Percentiles rank a stretch among this genome's conserved stretches.
Conservation (phyloP, 2,113 vertebrate species). For the Barnardius zonarius region DNA sequence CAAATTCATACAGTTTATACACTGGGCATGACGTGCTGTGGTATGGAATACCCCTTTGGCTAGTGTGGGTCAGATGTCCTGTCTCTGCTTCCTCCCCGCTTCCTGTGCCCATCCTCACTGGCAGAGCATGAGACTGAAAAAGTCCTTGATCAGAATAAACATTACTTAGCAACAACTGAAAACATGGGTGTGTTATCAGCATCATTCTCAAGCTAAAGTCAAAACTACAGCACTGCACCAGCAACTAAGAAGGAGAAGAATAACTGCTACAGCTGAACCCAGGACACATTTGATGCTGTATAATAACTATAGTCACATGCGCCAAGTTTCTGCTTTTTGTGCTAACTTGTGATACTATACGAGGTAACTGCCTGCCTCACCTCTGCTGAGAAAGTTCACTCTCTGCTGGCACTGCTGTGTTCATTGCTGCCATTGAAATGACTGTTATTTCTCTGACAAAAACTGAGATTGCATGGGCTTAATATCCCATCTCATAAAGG, state of each 20-base stretch:
- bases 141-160: background rate
- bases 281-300: background rate
- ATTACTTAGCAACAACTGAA: background rate
- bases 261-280: background rate
- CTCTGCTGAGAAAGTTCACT: background rate
- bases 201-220: background rate
- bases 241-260: background rate
- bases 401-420: background rate
- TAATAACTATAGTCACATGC: rapidly evolving
- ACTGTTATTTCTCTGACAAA: slow-evolving; percentile 12
- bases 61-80: background rate
- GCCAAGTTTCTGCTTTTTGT: background rate
- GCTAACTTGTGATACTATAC: background rate
- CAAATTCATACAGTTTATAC: background rate
- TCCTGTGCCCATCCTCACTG: background rate
- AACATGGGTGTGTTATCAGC: background rate
- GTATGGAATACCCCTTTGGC: background rate
- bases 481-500: slow-evolving; percentile 39
- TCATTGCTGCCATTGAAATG: background rate
- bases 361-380: background rate
- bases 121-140: background rate
- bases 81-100: background rate
- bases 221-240: background rate
- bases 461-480: background rate
- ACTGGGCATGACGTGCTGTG: background rate